Evolutionary conservation across 2,888 invertebrate species (phyloP).

Genomic region (Ryuthela nishihirai): DNA sequence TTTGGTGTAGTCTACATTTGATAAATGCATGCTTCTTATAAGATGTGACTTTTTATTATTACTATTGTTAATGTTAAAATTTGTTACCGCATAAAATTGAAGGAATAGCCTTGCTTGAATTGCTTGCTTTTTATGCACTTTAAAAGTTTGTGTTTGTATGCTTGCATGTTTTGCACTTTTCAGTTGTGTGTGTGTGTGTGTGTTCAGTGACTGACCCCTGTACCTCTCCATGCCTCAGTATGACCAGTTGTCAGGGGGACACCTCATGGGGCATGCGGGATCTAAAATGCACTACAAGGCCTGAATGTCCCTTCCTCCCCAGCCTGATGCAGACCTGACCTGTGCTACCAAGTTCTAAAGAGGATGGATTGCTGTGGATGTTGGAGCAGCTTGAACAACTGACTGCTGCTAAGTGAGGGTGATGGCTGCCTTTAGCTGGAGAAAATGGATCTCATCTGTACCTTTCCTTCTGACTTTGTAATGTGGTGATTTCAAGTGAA

Average conservation of each 20-base stretch:
- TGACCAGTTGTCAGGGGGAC: constrained; percentile 36
- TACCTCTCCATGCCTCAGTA: constrained; percentile 39
- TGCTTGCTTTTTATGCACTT: constrained; percentile 25
- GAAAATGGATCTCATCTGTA: constrained; percentile 3
- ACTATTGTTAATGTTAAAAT: no score
- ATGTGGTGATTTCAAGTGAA: neutral
- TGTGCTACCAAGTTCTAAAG: constrained; percentile 35
- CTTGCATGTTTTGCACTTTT: constrained; percentile 25
- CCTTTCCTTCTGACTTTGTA: neutral
- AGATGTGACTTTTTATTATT: no score
- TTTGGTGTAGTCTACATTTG: no score
- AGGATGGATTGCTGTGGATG: constrained; percentile 6
- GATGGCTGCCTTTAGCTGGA: constrained; percentile 12
- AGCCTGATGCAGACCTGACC: constrained; percentile 35
- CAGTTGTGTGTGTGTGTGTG: constrained; percentile 35
- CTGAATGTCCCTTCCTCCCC: constrained; percentile 36
- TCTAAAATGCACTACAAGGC: constrained; percentile 36
- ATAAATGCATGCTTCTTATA: no score
- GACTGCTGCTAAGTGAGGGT: neutral
- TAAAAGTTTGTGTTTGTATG: no score
- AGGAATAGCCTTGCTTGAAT: no score
- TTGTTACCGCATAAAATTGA: no score
- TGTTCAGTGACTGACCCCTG: constrained; percentile 38
- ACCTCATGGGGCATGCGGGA: constrained; percentile 35
- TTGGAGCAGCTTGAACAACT: neutral